A percentile compares a stretch with the other conserved stretches of the same genome.
These are phyloP conservation scores for Gyrodactylus bullatarudis DNA, from an alignment of 1,140 invertebrate species.

Conservation along the genomic window DNA sequence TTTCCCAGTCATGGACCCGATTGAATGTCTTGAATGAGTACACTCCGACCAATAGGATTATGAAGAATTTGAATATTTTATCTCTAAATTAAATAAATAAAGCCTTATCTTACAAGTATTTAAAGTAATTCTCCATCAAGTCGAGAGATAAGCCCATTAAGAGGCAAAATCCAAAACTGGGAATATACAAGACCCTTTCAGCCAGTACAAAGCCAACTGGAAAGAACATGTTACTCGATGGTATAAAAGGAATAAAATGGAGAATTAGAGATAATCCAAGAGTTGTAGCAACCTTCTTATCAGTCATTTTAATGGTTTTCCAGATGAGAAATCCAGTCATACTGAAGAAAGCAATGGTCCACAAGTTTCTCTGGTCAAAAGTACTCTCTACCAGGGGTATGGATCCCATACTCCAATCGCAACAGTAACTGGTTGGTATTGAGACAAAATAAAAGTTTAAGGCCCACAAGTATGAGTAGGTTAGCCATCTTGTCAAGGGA, in stretches of 20 bases:
- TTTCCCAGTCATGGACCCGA: conserved; percentile 21
- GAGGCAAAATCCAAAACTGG: conserved; percentile 83
- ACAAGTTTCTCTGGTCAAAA: conserved; percentile 43
- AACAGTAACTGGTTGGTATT: conserved; percentile 55
- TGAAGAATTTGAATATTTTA: background rate
- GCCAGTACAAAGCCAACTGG: conserved; percentile 85
- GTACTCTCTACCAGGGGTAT: conserved; percentile 46
- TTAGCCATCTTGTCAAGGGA: conserved; percentile 28
- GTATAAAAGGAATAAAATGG: conserved; percentile 56
- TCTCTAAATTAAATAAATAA: background rate
- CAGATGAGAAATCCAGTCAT: conserved; percentile 21
- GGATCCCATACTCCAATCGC: conserved; percentile 94
- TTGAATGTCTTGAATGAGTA: background rate
- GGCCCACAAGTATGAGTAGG: conserved; percentile 59
- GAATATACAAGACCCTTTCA: conserved; percentile 68
- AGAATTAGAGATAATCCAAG: conserved; percentile 29
- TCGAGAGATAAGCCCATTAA: conserved; percentile 29
- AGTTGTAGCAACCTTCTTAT: background rate
- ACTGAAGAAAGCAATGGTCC: conserved; percentile 35
- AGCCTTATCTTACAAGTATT: background rate
- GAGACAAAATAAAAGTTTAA: conserved; percentile 59
- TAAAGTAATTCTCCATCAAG: background rate
- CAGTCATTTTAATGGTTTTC: background rate
- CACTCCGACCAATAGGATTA: background rate
- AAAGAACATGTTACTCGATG: conserved; percentile 78